Evolutionary conservation across 2,113 vertebrate species (phyloP).

Genomic region (Urocynchramus pylzowi): DNA sequence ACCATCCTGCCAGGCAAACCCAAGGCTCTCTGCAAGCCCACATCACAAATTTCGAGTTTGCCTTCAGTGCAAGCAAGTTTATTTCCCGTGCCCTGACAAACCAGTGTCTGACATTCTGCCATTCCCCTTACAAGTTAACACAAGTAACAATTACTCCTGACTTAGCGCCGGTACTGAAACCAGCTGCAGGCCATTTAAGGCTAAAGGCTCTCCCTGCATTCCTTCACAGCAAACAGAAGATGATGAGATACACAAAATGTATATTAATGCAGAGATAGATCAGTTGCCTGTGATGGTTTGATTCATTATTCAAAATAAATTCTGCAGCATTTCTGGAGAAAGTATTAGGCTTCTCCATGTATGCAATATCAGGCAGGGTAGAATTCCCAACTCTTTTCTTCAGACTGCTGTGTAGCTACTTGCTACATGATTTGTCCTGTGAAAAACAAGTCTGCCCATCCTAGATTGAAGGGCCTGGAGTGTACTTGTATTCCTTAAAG

Average conservation of each 20-base stretch:
- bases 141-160: background rate
- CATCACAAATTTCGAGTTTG: background rate
- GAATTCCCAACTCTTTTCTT: background rate
- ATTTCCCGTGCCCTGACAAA: background rate
- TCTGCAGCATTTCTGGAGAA: background rate
- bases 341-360: background rate
- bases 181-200: background rate
- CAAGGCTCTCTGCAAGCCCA: background rate
- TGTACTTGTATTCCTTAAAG: background rate
- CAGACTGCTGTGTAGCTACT: background rate
- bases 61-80: background rate
- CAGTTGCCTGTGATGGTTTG: background rate
- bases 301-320: background rate
- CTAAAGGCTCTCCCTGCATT: background rate
- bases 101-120: background rate
- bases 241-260: background rate
- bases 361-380: background rate
- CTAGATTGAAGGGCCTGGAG: background rate
- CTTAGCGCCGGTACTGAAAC: background rate
- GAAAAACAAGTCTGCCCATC: background rate
- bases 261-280: background rate
- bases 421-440: background rate
- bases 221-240: background rate
- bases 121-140: background rate
- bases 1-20: rapidly evolving